Base-by-base conservation (phyloP, 2,113 vertebrate species). In the Datnioides undecimradiatus region DNA sequence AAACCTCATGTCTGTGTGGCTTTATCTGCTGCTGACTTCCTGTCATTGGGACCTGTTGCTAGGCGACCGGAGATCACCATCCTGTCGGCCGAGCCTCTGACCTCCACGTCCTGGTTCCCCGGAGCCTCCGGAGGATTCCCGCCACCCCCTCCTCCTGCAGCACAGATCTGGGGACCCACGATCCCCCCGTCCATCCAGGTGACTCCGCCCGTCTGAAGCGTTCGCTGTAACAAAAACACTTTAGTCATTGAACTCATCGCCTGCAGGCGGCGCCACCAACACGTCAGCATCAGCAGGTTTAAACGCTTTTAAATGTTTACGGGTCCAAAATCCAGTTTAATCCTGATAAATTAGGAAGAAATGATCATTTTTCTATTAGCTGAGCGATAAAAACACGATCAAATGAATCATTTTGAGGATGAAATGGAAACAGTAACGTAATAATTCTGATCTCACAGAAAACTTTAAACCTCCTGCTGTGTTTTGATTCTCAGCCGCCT, bases 31-130 rank as follows among this genome's bases (percentile, higher is more conserved):
- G 16, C 3, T 63, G 41, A 73, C 64, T 52, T 85, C 52, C 65
- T 79, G 52, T 23, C 33, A 2, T 73, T 3, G 9, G n/a, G 23
- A 1, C 23, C 3, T 48, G 25, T 90, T 90, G 49, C 85, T 69
- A 99, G 98, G 81, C 96, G 97, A 69, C 98, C 97, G 16, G 96
- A 98, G 94, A 99, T 99, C 93, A 99, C 97, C 86, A 98, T 99
- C 83, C 95, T 99, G 85, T 97, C 98, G 13, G 98, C 97, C 2
- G 97, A 99, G 87, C 97, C 97, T 0, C 93, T 99, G 80, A 90
- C 96, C 40, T 93, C 95, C 8, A 93, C 95, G 3, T 94, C 97
- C 51, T 99, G 97, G 98, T 98, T 98, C 86, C 95, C 96, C 1
- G 96, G 96, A 67, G 92, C 93, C n/a, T 73, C 92, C 34, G 95